Conservation (phyloP, 2,797 vertebrate species). For the Microctenopoma lineatum region DNA sequence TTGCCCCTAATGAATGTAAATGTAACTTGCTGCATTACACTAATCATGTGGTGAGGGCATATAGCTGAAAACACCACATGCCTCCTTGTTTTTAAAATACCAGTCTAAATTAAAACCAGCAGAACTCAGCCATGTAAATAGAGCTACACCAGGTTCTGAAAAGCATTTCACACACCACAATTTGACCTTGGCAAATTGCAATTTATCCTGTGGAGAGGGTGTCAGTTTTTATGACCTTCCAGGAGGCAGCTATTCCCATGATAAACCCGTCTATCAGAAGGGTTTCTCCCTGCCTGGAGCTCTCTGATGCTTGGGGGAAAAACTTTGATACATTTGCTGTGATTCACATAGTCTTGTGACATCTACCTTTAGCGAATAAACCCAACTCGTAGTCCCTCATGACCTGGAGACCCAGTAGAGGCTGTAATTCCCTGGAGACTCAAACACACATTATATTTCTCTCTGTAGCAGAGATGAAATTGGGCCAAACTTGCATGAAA, state of each 20-base stretch:
- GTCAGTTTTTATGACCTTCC: conserved; percentile 75
- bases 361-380: conserved; percentile 60
- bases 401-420: conserved; percentile 50
- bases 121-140: conserved; percentile 10
- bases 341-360: conserved; percentile 54
- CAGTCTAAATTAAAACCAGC: conserved; percentile 27
- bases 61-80: conserved; percentile 19
- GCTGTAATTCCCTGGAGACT: conserved; percentile 60
- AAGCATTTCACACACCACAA: conserved; percentile 37
- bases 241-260: conserved; percentile 67
- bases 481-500: conserved; percentile 58
- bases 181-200: conserved; percentile 68
- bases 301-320: conserved; percentile 52
- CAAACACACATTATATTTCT: conserved; percentile 55
- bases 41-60: conserved; percentile 14
- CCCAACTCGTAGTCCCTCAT: conserved; percentile 53
- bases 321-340: conserved; percentile 68
- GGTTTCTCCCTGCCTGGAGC: conserved; percentile 55
- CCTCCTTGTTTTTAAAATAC: conserved; percentile 18
- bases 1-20: conserved; percentile 30
- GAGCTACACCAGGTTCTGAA: conserved; percentile 16
- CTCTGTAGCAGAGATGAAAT: conserved; percentile 56
- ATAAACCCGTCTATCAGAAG: conserved; percentile 66
- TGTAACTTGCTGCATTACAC: conserved; percentile 19
- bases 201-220: conserved; percentile 61